Base-by-base conservation (phyloP, 2,888 invertebrate species). In the Sphecodes monilicornis region DNA sequence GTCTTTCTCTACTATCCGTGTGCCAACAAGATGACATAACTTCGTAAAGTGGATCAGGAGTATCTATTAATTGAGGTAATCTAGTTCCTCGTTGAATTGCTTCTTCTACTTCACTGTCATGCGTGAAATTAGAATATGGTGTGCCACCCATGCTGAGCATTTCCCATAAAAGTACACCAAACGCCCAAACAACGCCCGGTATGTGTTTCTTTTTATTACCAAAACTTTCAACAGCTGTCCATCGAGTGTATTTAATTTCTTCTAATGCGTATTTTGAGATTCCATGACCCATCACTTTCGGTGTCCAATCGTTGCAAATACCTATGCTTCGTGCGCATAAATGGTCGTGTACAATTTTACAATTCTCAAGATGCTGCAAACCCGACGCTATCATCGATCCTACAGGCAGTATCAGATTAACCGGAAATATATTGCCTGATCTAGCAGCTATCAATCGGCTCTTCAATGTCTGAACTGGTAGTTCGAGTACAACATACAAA, bases 11-110 rank as follows among this genome's bases (percentile, higher is more conserved):
- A 18, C 97, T 96, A 94, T 98, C 97, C 26, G 97, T 95, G 93
- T 97, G 97, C 98, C 98, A 98, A 92, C 98, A 98, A 92, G 98
- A 97, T 69, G 97, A 95, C 95, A 98, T 96, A 80, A 98, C 95
- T 94, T 98, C 98, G 94, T 98, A 98, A 43, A 98, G 95, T 89
- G 97, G 97, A 93, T 97, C 97, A 36, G 96, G 97, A 41, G 97
- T 96, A 92, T 97, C 97, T 2, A 96, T 96, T 0, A 97, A 96
- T 92, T 98, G 98, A 0, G 96, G 96, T 0, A 98, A 96, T 69
- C 97, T 96, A 92, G 97, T 95, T 1, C 98, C 98, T 84, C 96
- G 96, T 85, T 96, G 95, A 18, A 98, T 95, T 29, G 93, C 94
- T 18, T 93, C 92, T 76, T 94, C 94, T 4, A 94, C 94, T 41